Conservation (phyloP, 1,140 invertebrate genomes). For the Ectropis grisescens region DNA sequence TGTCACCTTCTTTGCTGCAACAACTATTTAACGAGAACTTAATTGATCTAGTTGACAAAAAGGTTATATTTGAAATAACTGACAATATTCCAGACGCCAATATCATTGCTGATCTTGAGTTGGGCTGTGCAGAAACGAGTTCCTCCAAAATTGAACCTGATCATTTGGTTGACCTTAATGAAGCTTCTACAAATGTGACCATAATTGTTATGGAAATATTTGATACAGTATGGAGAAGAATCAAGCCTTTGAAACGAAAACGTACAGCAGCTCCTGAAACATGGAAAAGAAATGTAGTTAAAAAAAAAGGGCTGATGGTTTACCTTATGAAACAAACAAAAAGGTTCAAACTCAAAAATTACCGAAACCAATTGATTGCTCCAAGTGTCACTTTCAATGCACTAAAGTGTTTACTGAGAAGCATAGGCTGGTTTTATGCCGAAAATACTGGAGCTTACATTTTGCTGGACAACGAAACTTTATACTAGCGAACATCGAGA, state of each 20-base stretch:
- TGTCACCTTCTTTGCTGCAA: no score
- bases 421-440: not conserved
- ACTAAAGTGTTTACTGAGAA: not conserved
- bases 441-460: not conserved
- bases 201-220: not conserved
- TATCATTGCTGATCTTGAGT: no score
- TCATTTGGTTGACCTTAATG: no score
- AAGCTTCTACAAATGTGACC: no score
- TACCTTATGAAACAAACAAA: not conserved
- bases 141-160: no score
- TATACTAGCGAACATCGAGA: not conserved
- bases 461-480: conserved; percentile 4
- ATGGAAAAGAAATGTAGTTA: not conserved
- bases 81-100: no score
- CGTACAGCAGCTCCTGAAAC: not conserved
- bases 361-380: not conserved
- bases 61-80: no score
- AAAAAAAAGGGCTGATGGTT: not conserved
- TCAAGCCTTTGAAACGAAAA: not conserved
- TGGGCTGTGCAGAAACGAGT: no score
- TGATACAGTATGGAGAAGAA: not conserved
- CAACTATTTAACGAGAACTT: no score
- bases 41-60: no score
- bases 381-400: not conserved
- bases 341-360: not conserved